Conservation (phyloP, 2,888 invertebrate species). For the Slavum lentiscoides region DNA sequence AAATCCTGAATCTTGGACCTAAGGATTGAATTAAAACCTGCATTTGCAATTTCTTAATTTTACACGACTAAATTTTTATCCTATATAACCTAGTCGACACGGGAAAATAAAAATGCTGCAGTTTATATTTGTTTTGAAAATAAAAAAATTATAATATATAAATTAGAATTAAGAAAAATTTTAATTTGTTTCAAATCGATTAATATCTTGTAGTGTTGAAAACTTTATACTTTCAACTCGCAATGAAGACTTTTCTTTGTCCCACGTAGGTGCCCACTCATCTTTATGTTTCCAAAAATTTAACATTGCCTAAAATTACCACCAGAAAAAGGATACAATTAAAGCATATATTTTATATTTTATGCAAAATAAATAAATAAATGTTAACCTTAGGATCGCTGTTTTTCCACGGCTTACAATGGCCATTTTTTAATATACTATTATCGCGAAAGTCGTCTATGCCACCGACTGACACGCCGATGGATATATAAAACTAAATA, state of each 20-base stretch:
- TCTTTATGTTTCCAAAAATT: slow-evolving; percentile 55
- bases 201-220: slow-evolving; percentile 59
- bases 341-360: too few species aligned
- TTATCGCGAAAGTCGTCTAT: slow-evolving; percentile 57
- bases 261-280: slow-evolving; percentile 63
- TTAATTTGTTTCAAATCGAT: not conserved
- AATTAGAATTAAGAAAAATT: not conserved
- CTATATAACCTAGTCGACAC: too few species aligned
- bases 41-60: too few species aligned
- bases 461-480: slow-evolving; percentile 58
- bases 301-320: too few species aligned
- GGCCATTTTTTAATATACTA: slow-evolving; percentile 54
- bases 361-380: not conserved
- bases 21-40: too few species aligned
- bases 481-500: slow-evolving; percentile 57
- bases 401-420: slow-evolving; percentile 76
- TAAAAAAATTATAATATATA: too few species aligned
- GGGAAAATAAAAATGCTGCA: too few species aligned
- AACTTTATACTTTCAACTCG: slow-evolving; percentile 68
- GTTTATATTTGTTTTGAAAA: too few species aligned
- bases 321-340: too few species aligned
- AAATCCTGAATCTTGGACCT: too few species aligned
- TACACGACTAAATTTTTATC: too few species aligned
- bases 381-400: slow-evolving; percentile 63
- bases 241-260: slow-evolving; percentile 62